phyloP scores from a whole-genome alignment of 2,113 vertebrate genomes.

The Notothenia coriiceps region DNA sequence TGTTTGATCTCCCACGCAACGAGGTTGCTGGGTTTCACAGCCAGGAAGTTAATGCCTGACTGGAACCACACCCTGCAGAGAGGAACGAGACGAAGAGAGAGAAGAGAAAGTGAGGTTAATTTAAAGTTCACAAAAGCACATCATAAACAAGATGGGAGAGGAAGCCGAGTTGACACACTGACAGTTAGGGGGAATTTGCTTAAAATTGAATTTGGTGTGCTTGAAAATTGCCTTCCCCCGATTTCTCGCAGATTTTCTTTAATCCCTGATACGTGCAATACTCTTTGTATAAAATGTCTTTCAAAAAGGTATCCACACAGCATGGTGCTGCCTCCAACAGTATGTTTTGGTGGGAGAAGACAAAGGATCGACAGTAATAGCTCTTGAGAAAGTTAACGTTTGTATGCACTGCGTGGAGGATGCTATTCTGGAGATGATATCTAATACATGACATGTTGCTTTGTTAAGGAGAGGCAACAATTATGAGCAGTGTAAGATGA shows the following conservation, averaged over 20 bases:
- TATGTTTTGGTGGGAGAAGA: slow-evolving; percentile 37
- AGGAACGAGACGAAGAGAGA: background rate
- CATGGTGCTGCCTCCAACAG: slow-evolving; percentile 41
- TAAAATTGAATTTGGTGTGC: slow-evolving; percentile 50
- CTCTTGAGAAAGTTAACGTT: slow-evolving; percentile 40
- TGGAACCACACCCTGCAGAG: slow-evolving; percentile 90
- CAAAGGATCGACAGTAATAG: slow-evolving; percentile 46
- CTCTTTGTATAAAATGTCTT: slow-evolving; percentile 58
- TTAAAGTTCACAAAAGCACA: slow-evolving; percentile 29
- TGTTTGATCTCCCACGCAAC: slow-evolving; percentile 95
- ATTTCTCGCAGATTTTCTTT: slow-evolving; percentile 62
- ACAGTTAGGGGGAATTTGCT: slow-evolving; percentile 45
- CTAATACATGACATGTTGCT: slow-evolving; percentile 7
- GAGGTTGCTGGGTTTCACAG: slow-evolving; percentile 88
- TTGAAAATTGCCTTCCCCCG: slow-evolving; percentile 51
- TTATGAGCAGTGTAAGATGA: background rate
- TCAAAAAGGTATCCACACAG: slow-evolving; percentile 58
- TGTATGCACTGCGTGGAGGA: slow-evolving; percentile 14
- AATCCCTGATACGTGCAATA: slow-evolving; percentile 57
- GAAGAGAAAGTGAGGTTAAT: slow-evolving; percentile 49
- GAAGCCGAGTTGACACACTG: slow-evolving; percentile 30
- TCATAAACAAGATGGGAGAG: slow-evolving; percentile 40
- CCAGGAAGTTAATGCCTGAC: slow-evolving; percentile 88
- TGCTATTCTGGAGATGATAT: slow-evolving; percentile 7
- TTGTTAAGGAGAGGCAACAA: background rate